phyloP scores from a whole-genome alignment of 2,113 vertebrate genomes.

The Catharus minimus region DNA sequence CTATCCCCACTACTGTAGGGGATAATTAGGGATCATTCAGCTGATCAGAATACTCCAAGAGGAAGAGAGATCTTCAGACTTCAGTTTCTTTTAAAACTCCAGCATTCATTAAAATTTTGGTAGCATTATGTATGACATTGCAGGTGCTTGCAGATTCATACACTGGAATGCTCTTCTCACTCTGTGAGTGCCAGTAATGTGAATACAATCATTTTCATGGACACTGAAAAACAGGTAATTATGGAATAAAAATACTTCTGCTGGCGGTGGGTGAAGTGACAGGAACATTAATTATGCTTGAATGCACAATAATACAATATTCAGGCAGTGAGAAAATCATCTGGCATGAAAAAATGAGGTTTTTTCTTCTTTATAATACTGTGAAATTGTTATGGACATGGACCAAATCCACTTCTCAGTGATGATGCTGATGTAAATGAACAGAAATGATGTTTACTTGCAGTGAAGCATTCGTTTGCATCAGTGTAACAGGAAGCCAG shows the following conservation, averaged over 20 bases:
- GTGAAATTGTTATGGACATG: neutral
- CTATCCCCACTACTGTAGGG: neutral
- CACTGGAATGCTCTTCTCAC: neutral
- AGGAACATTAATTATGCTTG: slow-evolving; percentile 21
- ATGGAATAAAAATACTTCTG: slow-evolving; percentile 42
- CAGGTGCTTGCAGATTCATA: slow-evolving; percentile 8
- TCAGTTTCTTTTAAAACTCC: neutral
- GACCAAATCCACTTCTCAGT: neutral
- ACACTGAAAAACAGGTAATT: slow-evolving; percentile 30
- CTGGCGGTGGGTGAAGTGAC: neutral
- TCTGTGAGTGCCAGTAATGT: neutral
- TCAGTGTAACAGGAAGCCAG: neutral
- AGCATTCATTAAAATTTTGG: neutral
- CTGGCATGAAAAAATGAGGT: neutral
- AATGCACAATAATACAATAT: slow-evolving; percentile 18
- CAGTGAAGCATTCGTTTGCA: neutral
- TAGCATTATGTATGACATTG: neutral
- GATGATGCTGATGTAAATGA: neutral
- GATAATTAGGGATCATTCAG: neutral
- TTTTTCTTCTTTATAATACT: neutral
- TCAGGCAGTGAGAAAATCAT: slow-evolving; percentile 22
- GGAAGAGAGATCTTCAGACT: neutral
- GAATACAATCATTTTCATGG: slow-evolving; percentile 22
- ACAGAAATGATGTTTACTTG: neutral
- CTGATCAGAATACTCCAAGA: neutral